Evolutionary conservation across 1,140 invertebrate genomes (phyloP), one percentile per base, ranked within the genome.

Genomic region (Heliconius himera): DNA sequence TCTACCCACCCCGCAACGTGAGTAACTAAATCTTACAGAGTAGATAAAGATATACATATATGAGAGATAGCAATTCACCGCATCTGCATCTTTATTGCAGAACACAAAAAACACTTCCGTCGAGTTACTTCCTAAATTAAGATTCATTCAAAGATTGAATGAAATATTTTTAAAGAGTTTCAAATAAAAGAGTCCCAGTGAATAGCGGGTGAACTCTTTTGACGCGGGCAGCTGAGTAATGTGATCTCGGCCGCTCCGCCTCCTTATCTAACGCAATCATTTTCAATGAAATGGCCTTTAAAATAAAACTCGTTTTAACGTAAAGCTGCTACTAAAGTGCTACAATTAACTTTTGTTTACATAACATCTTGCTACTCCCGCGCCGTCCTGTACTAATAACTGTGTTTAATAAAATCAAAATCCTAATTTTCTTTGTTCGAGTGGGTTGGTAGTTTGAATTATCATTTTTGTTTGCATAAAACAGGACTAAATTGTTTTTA

Each of bases 221-320:
- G 38, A 72, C 70, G 70, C 70, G 70, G 70, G 33, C 70, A 72
- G 70, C 70, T 41, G 70, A 72, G 36, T 72, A 72, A 72, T 72
- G 38, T 41, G 70, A 41, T 72, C 36, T 72, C 33, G n/a, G 70
- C 70, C 70, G 38, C 29, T 18, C 18, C 70, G 33, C 38, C 70
- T 8, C 33, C 70, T 72, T 72, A 72, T 72, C 70, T 72, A 72
- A 72, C 70, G 70, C 70, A 72, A 72, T 72, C 70, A n/a, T 38
- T 72, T 72, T 41, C 70, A 72, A 72, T 72, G 33, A 38, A 72
- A 72, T 72, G 70, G 38, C 70, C 38, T 72, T 72, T 72, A 72
- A 60, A 72, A 72, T 72, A 72, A 72, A 38, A 41, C 70, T 41
- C 33, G 18, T 22, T 72, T 72, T 41, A 72, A 72, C 33, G 60